These are phyloP conservation scores for Lycodopsis pacificus DNA, from an alignment of 2,797 vertebrate genomes.

Conservation along the genomic window DNA sequence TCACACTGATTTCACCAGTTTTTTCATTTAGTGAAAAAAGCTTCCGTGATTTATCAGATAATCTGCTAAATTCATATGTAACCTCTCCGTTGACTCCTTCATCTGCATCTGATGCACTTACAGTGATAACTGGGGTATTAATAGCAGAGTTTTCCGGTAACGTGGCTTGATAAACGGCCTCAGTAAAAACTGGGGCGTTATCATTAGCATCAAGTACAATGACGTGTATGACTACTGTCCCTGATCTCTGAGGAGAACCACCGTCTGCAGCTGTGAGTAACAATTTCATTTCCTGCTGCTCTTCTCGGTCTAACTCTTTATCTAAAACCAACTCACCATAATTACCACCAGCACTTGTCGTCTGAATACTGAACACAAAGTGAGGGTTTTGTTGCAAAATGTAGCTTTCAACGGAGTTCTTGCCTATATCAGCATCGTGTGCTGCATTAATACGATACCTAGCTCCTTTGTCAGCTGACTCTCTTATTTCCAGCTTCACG, in stretches of 20 bases:
- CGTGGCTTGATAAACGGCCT: constrained; percentile 63
- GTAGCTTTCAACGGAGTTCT: constrained; percentile 72
- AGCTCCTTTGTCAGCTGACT: constrained; percentile 60
- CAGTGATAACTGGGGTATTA: constrained; percentile 54
- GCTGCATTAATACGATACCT: constrained; percentile 69
- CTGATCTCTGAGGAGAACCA: constrained; percentile 77
- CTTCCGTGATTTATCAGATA: constrained; percentile 45
- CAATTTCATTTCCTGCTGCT: constrained; percentile 61
- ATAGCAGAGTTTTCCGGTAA: constrained; percentile 64
- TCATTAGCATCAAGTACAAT: constrained; percentile 79
- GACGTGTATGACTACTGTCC: constrained; percentile 70
- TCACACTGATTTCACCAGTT: constrained; percentile 69
- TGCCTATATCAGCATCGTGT: constrained; percentile 66
- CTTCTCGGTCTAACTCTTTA: constrained; percentile 1
- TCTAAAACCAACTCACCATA: constrained; percentile 54
- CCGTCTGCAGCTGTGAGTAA: not conserved
- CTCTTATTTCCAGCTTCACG: constrained; percentile 72
- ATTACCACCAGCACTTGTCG: constrained; percentile 57
- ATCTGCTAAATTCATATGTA: constrained; percentile 58
- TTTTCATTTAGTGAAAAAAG: constrained; percentile 61
- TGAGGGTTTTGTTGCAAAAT: constrained; percentile 63
- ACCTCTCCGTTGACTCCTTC: constrained; percentile 75
- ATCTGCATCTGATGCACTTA: constrained; percentile 73
- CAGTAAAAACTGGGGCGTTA: constrained; percentile 74
- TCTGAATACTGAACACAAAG: constrained; percentile 64